phyloP scores from a whole-genome alignment of 2,888 invertebrate genomes.

The Synergus laeviventris region DNA sequence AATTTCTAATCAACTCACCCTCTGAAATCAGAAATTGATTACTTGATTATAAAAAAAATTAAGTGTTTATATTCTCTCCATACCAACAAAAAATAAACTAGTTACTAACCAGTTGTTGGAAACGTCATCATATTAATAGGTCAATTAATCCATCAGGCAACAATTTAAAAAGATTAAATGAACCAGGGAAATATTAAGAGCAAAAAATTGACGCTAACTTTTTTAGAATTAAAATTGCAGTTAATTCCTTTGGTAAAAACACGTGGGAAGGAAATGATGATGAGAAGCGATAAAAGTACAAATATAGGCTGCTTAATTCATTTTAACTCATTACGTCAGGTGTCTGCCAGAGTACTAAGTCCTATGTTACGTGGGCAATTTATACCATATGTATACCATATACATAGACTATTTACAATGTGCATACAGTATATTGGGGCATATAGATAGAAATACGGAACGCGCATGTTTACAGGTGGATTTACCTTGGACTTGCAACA shows the following conservation, averaged over 20 bases:
- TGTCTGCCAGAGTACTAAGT: conserved; percentile 45
- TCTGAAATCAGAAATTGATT: conserved; percentile 58
- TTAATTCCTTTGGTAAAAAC: conserved; percentile 9
- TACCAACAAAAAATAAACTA: no score
- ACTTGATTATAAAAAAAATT: not conserved
- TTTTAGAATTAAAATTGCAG: not conserved
- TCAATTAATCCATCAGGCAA: no score
- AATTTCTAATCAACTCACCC: conserved; percentile 61
- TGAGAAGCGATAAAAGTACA: not conserved
- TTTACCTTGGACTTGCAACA: conserved; percentile 65
- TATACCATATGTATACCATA: conserved; percentile 20
- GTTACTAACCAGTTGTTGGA: no score
- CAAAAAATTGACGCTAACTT: not conserved
- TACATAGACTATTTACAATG: not conserved
- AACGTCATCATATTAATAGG: no score
- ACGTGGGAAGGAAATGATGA: not conserved
- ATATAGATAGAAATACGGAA: conserved; percentile 8
- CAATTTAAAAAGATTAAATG: no score
- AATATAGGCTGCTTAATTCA: conserved; percentile 56
- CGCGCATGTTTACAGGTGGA: conserved; percentile 23
- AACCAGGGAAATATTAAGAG: not conserved
- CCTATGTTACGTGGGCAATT: conserved; percentile 55
- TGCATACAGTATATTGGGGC: not conserved
- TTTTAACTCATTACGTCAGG: conserved; percentile 61
- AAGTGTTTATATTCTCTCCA: no score